Evolutionary conservation across 2,113 vertebrate genomes (phyloP).

Genomic region (Sander lucioperca): DNA sequence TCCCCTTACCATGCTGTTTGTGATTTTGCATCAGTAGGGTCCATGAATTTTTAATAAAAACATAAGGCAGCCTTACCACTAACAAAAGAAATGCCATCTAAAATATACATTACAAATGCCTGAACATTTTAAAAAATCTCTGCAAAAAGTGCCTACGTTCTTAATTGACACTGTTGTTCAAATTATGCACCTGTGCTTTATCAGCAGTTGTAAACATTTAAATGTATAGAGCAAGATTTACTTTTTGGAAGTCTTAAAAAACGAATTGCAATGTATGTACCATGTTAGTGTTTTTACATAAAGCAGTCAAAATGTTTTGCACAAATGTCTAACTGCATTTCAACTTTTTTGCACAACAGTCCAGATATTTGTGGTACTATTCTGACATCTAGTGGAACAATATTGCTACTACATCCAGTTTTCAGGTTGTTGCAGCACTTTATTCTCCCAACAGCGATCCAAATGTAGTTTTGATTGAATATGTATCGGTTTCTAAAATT

Average conservation of each 20-base stretch:
- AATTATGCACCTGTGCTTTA: no score
- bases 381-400: constrained; percentile 60
- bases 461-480: not conserved
- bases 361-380: not conserved
- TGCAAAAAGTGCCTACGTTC: not conserved
- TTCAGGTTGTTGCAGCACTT: not conserved
- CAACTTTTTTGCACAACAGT: not conserved
- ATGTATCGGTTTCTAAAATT: not conserved
- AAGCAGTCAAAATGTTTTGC: not conserved
- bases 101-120: not conserved
- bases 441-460: not conserved
- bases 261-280: not conserved
- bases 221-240: not conserved
- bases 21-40: constrained; percentile 21
- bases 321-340: no score
- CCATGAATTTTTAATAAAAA: constrained; percentile 52
- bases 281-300: not conserved
- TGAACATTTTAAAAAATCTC: not conserved
- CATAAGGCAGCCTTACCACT: constrained; percentile 34
- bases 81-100: not conserved
- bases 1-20: constrained; percentile 6
- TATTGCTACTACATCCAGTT: not conserved
- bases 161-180: not conserved
- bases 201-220: not conserved
- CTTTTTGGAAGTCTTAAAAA: not conserved